Evolutionary conservation across 2,797 vertebrate species (phyloP).

Genomic region (Coilia nasus): DNA sequence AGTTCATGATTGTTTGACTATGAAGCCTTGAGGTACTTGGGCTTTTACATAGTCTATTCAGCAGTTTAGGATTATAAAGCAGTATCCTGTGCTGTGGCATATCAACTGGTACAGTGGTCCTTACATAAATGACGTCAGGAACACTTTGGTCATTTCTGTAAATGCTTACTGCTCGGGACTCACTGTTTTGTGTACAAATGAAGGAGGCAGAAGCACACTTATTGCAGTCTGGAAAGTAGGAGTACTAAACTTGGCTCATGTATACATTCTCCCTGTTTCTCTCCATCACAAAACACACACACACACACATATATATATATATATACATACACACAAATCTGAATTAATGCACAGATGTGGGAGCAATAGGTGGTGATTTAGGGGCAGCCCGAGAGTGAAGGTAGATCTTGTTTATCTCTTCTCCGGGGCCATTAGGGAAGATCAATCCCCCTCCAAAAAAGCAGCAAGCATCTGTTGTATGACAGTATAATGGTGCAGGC

Average conservation of each 20-base stretch:
- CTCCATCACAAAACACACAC: conserved; percentile 32
- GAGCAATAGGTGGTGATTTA: neutral
- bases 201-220: neutral
- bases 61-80: too few species aligned
- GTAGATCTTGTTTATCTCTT: conserved; percentile 33
- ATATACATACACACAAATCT: neutral
- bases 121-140: neutral
- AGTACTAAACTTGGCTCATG: neutral
- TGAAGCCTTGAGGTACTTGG: too few species aligned
- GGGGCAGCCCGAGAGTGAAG: neutral
- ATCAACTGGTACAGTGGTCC: neutral
- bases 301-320: neutral
- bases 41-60: too few species aligned
- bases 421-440: conserved; percentile 37
- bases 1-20: too few species aligned
- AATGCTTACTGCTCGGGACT: neutral
- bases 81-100: neutral
- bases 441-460: conserved; percentile 35
- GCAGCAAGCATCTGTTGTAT: conserved; percentile 48
- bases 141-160: neutral
- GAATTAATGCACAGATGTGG: neutral
- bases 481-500: conserved; percentile 55
- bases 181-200: too few species aligned
- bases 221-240: neutral
- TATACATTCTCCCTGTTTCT: conserved; percentile 18